Evolutionary conservation across 1,140 invertebrate genomes (phyloP).

Genomic region (Ceratosolen fusciceps): DNA sequence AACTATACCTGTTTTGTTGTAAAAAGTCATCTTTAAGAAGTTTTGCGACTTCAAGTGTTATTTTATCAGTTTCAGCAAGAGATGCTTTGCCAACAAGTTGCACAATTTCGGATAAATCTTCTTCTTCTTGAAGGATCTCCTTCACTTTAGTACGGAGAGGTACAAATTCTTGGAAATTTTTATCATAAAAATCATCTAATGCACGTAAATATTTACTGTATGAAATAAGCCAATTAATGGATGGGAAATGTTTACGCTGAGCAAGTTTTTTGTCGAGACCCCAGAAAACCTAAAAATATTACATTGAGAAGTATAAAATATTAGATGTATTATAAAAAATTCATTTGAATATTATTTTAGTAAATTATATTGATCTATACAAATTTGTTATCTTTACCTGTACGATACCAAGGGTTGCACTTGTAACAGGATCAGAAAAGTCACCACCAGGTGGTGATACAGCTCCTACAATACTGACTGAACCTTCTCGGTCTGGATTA

Average conservation of each 20-base stretch:
- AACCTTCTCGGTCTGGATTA: constrained; percentile 97
- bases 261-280: constrained; percentile 99
- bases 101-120: constrained; percentile 99
- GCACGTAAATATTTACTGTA: constrained; percentile 99
- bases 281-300: constrained; percentile 88
- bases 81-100: constrained; percentile 99
- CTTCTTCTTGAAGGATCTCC: constrained; percentile 99
- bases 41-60: constrained; percentile 98
- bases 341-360: constrained; percentile 12
- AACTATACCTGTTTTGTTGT: constrained; percentile 91
- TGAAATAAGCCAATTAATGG: constrained; percentile 99
- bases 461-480: constrained; percentile 99
- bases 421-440: constrained; percentile 99
- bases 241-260: constrained; percentile 99
- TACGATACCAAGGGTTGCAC: constrained; percentile 98
- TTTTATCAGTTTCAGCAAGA: constrained; percentile 98
- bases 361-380: not conserved
- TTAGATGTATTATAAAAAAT: no score
- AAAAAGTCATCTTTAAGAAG: constrained; percentile 99
- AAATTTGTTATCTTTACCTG: constrained; percentile 73
- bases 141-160: constrained; percentile 93
- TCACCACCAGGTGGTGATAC: constrained; percentile 99
- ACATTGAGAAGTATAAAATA: no score
- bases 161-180: constrained; percentile 99
- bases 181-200: constrained; percentile 99